phyloP scores from a whole-genome alignment of 1,140 invertebrate genomes.

The Drosophila parabipectinata region DNA sequence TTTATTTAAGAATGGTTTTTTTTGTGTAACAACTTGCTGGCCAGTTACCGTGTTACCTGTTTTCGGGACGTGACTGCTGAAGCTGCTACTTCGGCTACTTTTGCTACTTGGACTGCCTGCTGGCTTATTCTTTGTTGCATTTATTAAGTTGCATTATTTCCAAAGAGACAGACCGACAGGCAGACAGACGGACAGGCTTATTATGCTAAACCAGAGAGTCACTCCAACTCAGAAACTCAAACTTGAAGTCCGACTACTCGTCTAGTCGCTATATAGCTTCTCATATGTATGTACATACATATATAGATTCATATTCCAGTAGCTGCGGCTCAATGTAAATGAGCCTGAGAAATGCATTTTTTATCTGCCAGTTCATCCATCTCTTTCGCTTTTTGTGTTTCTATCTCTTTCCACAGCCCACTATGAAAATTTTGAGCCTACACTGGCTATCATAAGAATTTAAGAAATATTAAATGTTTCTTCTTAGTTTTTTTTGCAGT shows the following conservation, averaged over 20 bases:
- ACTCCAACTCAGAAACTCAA: conserved; percentile 2
- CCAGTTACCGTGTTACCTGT: conserved; percentile 17
- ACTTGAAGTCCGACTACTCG: conserved; percentile 13
- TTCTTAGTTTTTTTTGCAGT: too few species aligned
- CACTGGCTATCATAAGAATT: conserved; percentile 42
- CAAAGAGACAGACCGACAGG: conserved; percentile 35
- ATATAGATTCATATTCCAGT: conserved; percentile 52
- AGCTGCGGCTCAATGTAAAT: conserved; percentile 70
- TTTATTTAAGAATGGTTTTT: neutral
- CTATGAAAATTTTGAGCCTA: conserved; percentile 32
- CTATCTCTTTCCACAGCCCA: conserved; percentile 48
- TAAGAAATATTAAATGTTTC: neutral
- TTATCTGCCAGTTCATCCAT: conserved; percentile 6
- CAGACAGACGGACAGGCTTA: conserved; percentile 50
- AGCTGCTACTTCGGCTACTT: conserved; percentile 20
- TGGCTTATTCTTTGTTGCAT: conserved; percentile 69
- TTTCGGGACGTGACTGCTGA: conserved; percentile 47
- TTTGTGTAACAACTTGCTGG: conserved; percentile 4
- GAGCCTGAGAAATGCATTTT: conserved; percentile 73
- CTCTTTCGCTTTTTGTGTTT: conserved; percentile 7
- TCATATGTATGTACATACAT: neutral
- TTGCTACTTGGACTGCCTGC: conserved; percentile 7
- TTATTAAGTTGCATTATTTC: conserved; percentile 78
- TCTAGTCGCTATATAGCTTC: conserved; percentile 3
- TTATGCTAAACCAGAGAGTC: conserved; percentile 53